phyloP scores from a whole-genome alignment of 1,140 invertebrate genomes.

The Camponotus vicinus region DNA sequence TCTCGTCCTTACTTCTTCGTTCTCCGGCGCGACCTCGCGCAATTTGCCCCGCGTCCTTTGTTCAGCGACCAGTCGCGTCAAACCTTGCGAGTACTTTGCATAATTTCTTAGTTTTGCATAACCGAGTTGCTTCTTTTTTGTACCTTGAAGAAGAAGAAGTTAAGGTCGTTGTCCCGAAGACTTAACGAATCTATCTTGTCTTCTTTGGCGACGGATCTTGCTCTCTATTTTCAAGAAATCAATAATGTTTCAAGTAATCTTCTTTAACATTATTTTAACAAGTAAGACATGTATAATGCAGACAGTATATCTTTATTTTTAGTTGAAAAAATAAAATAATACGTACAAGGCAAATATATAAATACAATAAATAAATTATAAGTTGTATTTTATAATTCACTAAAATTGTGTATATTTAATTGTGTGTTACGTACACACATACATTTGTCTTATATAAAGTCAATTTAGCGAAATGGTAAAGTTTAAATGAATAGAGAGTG shows the following conservation, averaged over 20 bases:
- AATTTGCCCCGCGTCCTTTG: conserved; percentile 38
- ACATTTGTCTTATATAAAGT: conserved; percentile 22
- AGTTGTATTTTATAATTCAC: not conserved
- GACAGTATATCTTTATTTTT: not conserved
- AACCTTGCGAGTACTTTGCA: conserved; percentile 78
- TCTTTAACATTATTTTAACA: not conserved
- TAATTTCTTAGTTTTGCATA: conserved; percentile 80
- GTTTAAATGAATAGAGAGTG: not conserved
- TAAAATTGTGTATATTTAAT: not conserved
- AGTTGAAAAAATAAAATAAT: not conserved
- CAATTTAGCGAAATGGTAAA: not conserved
- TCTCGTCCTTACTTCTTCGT: conserved; percentile 2
- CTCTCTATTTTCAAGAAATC: conserved; percentile 16
- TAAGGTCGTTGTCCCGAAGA: conserved; percentile 30
- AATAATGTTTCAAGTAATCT: conserved; percentile 21
- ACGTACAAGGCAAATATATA: not conserved
- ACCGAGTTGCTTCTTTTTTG: conserved; percentile 63
- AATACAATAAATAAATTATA: not conserved
- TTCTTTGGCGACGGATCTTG: not conserved
- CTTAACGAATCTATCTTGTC: conserved; percentile 64
- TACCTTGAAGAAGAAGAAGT: conserved; percentile 41
- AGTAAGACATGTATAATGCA: not conserved
- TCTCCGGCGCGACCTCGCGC: conserved; percentile 24
- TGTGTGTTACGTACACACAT: not conserved
- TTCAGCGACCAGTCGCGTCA: conserved; percentile 69